A percentile compares a stretch with the other conserved stretches of the same genome.
Evolutionary conservation across 2,113 vertebrate genomes (phyloP).

Genomic region (Salvator merianae): DNA sequence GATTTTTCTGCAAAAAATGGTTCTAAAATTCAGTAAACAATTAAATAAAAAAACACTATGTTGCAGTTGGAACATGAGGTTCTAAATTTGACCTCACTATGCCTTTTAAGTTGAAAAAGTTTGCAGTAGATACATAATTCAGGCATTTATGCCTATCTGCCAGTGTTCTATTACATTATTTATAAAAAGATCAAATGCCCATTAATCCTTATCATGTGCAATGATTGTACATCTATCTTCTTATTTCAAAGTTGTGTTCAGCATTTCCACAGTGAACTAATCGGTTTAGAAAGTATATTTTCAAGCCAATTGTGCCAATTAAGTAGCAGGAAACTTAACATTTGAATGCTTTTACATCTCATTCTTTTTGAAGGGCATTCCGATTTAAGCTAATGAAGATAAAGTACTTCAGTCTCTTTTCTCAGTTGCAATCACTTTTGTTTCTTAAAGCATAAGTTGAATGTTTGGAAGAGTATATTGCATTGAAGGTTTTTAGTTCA

Average conservation of each 20-base stretch:
- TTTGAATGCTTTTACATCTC: neutral
- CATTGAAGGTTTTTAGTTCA: neutral
- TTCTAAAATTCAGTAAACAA: neutral
- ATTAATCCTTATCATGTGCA: conserved; percentile 9
- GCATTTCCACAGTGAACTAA: neutral
- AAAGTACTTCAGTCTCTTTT: conserved; percentile 19
- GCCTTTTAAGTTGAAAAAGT: conserved; percentile 4
- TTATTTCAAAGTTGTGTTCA: neutral
- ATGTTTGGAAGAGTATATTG: neutral
- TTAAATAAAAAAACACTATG: neutral
- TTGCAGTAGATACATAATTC: conserved; percentile 15
- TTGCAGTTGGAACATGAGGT: neutral
- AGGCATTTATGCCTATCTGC: neutral
- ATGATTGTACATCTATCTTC: neutral
- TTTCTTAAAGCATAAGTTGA: neutral
- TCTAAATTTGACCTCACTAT: neutral
- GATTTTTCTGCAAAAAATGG: neutral
- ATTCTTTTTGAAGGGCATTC: conserved; percentile 10
- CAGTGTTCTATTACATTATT: conserved; percentile 6
- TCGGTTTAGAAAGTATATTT: neutral
- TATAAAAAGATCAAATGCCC: conserved; percentile 22
- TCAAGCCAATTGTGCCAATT: neutral
- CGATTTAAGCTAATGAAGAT: conserved; percentile 30
- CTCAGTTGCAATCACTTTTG: conserved; percentile 26
- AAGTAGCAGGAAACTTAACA: conserved; percentile 2